Base-by-base conservation (phyloP, 2,797 vertebrate genomes). In the Setipinna tenuifilis region DNA sequence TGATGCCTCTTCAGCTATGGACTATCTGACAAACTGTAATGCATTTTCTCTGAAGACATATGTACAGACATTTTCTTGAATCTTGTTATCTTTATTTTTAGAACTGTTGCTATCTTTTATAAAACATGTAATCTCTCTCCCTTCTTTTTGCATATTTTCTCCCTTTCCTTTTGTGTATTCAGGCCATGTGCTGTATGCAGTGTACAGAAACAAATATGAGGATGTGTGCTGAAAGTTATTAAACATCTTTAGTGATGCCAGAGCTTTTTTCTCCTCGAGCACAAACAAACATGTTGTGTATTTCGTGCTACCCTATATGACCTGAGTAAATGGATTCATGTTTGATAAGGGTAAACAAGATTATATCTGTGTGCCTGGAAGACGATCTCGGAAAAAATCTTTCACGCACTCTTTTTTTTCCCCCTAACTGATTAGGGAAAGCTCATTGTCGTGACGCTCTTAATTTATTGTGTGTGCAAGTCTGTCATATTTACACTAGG, bases 401-500 rank as follows among this genome's bases (percentile, higher is more conserved):
- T 65, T 46, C 54, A 75, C 35, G 35, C 71, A 6, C 16, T 65
- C 62, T 65, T 41, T 5, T 2, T 5, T 2, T 17, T 71, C 68
- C 44, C 17, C 44, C 25, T 78, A 78, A 78, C 35, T 78, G 71
- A 78, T 78, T 78, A 78, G 31, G 71, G 16, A 75, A 75, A 19
- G 68, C 68, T 75, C 0, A 14, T 35, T 41, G 44, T 78, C 35
- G 41, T 78, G 71, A 35, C 46, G 54, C 12, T 46, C 54, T 23
- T 10, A 19, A 78, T 19, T 44, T 44, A 71, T 4, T 14, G 0
- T 80, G 83, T 7, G 16, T 12, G 81, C 83, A 50, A 82, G 25
- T 75, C 12, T 68, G 81, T 61, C 84, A 83, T 86, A 6, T 25
- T 12, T 16, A 14, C 6, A 86, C 90, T 84, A 95, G 95, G 92